Base-by-base conservation (phyloP, 2,797 vertebrate species). In the Chloroceryle inda region DNA sequence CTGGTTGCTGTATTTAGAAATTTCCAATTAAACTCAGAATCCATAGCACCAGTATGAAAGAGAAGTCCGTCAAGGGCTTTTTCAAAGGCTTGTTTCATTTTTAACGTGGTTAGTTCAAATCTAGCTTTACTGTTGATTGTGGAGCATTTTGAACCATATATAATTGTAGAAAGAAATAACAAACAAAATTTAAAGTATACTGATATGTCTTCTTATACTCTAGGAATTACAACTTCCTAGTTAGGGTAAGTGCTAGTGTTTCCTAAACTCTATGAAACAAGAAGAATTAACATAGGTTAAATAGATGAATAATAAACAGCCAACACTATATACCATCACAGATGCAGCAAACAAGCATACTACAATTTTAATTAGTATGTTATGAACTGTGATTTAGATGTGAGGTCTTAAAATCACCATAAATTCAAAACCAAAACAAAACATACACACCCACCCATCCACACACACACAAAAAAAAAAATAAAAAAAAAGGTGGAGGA, bases 271-370 rank as follows among this genome's bases (percentile, higher is more conserved):
- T 52, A 69, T 13, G 49, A 75, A 87, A 37, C 19, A 59, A 52
- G 76, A 49, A 29, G 13, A 74, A 27, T 47, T 68, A 68, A 2
- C 6, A n/a, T 12, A 53, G 4, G 5, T 62, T 62, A 82, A 75
- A 17, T 5, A 87, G 77, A 40, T 8, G 5, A 64, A 53, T 1
- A 3, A 45, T 33, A 47, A 72, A 45, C 11, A 71, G 5, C 3
- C 35, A 56, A 74, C 0, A 0, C 10, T 72, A 11, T 22, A 20
- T 24, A 33, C 14, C 14, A 42, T 4, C 10, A 42, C 19, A 63
- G 20, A 31, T 24, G 6, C 6, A 61, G 24, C 11, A 94, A 93
- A 67, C 14, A 93, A 72, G 22, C 6, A 22, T 38, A 31, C 6
- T 40, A 12, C 4, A 35, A 52, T 64, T 56, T 64, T 20, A 38